phyloP scores from a whole-genome alignment of 2,888 invertebrate species.

The Tetanocera ferruginea region DNA sequence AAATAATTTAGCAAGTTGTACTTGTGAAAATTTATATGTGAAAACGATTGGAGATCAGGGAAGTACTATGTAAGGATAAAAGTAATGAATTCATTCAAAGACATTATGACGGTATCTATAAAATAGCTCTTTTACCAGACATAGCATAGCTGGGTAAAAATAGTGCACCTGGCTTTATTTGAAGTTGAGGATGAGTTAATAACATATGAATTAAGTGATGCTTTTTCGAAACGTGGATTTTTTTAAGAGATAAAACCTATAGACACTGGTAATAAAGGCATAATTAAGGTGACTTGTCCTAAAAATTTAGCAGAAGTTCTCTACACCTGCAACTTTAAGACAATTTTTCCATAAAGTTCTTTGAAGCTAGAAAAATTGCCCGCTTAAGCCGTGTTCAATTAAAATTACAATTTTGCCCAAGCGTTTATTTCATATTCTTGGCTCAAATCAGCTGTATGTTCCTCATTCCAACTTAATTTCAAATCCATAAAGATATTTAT shows the following conservation, averaged over 20 bases:
- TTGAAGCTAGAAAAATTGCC: too few relatives aligned
- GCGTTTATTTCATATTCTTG: too few relatives aligned
- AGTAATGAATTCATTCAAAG: background rate
- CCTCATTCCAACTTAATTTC: too few relatives aligned
- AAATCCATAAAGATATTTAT: background rate
- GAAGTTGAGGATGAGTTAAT: background rate
- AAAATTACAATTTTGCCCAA: too few relatives aligned
- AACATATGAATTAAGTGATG: background rate
- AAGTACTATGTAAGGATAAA: background rate
- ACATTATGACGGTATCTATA: background rate
- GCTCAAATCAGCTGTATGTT: too few relatives aligned
- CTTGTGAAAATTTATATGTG: constrained; percentile 51
- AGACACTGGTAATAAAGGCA: background rate
- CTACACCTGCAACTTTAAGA: too few relatives aligned
- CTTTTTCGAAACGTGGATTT: background rate
- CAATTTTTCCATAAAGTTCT: too few relatives aligned
- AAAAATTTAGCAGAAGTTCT: too few relatives aligned
- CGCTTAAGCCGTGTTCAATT: too few relatives aligned
- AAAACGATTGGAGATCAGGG: constrained; percentile 11
- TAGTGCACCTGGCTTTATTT: background rate
- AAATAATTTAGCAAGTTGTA: constrained; percentile 67
- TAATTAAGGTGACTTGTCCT: background rate
- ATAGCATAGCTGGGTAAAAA: background rate
- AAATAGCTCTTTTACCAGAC: background rate
- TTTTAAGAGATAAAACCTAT: background rate